Percentiles rank a stretch among this genome's conserved stretches.
phyloP scores from a whole-genome alignment of 2,888 invertebrate genomes.

The Philhelius pedissequus region DNA sequence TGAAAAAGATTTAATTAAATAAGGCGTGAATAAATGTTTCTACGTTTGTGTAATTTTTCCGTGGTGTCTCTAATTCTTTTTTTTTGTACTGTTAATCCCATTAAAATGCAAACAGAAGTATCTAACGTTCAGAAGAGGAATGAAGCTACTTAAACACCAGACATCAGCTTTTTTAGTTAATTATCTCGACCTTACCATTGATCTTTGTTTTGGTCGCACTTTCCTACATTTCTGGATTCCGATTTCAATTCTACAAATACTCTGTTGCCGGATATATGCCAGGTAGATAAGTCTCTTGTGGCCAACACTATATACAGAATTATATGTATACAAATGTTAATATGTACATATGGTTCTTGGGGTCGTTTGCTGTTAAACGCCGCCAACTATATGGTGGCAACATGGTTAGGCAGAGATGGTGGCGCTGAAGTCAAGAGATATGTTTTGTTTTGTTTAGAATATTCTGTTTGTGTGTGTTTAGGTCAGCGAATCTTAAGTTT shows the following conservation, averaged over 20 bases:
- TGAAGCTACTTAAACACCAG: neutral
- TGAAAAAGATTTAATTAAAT: conserved; percentile 39
- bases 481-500: conserved; percentile 6
- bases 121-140: neutral
- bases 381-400: neutral
- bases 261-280: neutral
- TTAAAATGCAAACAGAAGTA: neutral
- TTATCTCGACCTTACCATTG: conserved; percentile 57
- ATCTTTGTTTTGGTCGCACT: conserved; percentile 30
- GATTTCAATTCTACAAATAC: neutral
- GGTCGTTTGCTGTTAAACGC: neutral
- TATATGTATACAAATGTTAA: neutral
- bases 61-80: no score
- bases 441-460: neutral
- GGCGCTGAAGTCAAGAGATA: neutral
- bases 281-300: neutral
- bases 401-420: neutral
- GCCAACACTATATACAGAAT: neutral
- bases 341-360: neutral
- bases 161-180: conserved; percentile 30
- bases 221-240: neutral
- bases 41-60: neutral
- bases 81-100: neutral
- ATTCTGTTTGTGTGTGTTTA: conserved; percentile 4
- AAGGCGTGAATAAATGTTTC: neutral